phyloP scores from a whole-genome alignment of 2,888 invertebrate genomes.

The Campoplex nolae region DNA sequence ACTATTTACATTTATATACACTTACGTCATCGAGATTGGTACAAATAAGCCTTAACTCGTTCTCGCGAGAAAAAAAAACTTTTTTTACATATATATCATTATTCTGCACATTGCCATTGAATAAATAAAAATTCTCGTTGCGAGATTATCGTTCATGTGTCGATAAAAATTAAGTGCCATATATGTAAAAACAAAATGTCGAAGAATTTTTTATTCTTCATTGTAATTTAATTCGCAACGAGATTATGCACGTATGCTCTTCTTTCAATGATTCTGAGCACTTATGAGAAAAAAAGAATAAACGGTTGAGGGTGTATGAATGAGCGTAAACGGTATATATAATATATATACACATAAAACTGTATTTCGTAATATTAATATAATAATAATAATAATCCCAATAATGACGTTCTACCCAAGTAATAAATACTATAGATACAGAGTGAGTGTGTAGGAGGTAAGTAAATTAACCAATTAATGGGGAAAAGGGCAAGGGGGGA shows the following conservation, averaged over 20 bases:
- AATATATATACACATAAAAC: conserved; percentile 81
- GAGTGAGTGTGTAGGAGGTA: conserved; percentile 83
- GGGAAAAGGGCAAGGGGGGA: conserved; percentile 32
- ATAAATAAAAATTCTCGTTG: conserved; percentile 34
- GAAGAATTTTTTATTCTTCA: background rate
- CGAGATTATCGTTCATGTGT: conserved; percentile 4
- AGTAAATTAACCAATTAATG: conserved; percentile 81
- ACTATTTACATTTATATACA: conserved; percentile 59
- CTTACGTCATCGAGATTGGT: conserved; percentile 54
- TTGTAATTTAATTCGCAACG: conserved; percentile 23
- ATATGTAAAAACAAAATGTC: background rate
- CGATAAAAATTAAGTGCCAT: conserved; percentile 32
- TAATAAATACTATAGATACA: conserved; percentile 85
- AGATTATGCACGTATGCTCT: conserved; percentile 18
- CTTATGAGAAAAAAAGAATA: conserved; percentile 56
- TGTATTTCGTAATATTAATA: conserved; percentile 84
- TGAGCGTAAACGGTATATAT: conserved; percentile 77
- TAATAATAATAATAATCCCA: conserved; percentile 83
- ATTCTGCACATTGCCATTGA: conserved; percentile 43
- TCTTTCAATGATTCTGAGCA: conserved; percentile 70
- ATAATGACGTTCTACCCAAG: conserved; percentile 84
- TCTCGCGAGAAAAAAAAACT: conserved; percentile 23
- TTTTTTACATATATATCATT: conserved; percentile 21
- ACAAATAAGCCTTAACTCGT: conserved; percentile 65
- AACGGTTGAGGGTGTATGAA: conserved; percentile 78